phyloP scores from a whole-genome alignment of 2,888 invertebrate species.

The Isotomurus palustris region DNA sequence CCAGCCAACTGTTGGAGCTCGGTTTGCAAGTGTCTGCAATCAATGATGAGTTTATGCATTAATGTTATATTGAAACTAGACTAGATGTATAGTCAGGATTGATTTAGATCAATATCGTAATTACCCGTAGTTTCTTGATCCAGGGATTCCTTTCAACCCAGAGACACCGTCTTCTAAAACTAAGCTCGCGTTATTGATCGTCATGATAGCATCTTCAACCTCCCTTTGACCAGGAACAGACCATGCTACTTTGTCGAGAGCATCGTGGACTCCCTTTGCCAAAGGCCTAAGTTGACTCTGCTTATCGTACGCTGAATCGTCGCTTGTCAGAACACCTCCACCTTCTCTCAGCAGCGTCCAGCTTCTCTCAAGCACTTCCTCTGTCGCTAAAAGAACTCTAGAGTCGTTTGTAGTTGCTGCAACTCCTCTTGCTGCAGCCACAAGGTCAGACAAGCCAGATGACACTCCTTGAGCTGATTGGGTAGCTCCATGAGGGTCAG shows the following conservation, averaged over 20 bases:
- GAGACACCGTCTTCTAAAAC: constrained; percentile 57
- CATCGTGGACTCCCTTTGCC: constrained; percentile 62
- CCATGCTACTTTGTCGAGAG: constrained; percentile 65
- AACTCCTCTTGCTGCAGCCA: constrained; percentile 68
- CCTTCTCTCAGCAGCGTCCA: constrained; percentile 76
- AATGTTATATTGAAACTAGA: too few species aligned
- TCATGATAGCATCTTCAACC: constrained; percentile 81
- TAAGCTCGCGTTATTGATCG: constrained; percentile 66
- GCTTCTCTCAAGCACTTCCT: constrained; percentile 74
- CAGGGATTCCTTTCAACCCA: constrained; percentile 17
- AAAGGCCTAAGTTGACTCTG: constrained; percentile 62
- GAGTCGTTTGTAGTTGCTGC: constrained; percentile 64
- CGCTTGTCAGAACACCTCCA: constrained; percentile 65
- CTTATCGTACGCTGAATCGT: constrained; percentile 59
- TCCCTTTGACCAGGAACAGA: constrained; percentile 90
- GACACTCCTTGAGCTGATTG: constrained; percentile 42
- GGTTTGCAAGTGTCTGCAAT: constrained; percentile 64
- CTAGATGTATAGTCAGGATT: neutral
- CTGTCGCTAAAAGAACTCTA: constrained; percentile 53
- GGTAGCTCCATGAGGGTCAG: constrained; percentile 34
- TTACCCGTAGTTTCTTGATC: constrained; percentile 42
- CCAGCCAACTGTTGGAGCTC: constrained; percentile 81
- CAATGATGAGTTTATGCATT: too few species aligned
- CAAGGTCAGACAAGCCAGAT: constrained; percentile 60
- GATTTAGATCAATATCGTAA: too few species aligned